phyloP scores from a whole-genome alignment of 2,888 invertebrate genomes.

The Calameuta filiformis region DNA sequence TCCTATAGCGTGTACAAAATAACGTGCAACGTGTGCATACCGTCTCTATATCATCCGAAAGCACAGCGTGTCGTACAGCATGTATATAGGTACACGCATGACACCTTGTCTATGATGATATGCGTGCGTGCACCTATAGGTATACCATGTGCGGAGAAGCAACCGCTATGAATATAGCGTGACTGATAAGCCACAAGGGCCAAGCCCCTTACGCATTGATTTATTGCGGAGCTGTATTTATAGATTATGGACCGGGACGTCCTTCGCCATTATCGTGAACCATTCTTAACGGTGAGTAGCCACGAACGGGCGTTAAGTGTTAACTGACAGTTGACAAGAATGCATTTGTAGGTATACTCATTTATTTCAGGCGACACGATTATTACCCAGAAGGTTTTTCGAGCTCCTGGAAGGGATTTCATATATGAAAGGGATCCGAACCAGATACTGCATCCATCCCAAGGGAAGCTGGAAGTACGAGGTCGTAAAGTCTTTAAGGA shows the following conservation, averaged over 20 bases:
- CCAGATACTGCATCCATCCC: not conserved
- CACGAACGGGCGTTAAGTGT: constrained; percentile 1
- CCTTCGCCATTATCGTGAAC: constrained; percentile 29
- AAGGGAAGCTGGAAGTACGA: not conserved
- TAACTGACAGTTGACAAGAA: not conserved
- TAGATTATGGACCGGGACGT: constrained; percentile 28
- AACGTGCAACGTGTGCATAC: not conserved
- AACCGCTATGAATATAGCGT: constrained; percentile 23
- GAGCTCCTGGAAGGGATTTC: not conserved
- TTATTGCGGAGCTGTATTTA: constrained; percentile 19
- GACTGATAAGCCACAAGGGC: constrained; percentile 42
- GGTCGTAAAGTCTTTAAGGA: not conserved
- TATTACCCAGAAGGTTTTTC: not conserved
- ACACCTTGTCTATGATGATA: not conserved
- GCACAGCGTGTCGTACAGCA: not conserved
- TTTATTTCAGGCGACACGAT: not conserved
- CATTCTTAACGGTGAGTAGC: not conserved
- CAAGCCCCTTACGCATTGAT: not conserved
- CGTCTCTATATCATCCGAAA: not conserved
- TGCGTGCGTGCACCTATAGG: not conserved
- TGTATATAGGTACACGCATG: not conserved
- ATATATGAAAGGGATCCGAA: not conserved
- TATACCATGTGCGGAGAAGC: not conserved
- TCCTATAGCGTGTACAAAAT: not conserved
- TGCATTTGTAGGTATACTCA: not conserved